These are phyloP conservation scores for Hozukius guyotensis DNA, from an alignment of 2,797 vertebrate genomes.

Conservation along the genomic window DNA sequence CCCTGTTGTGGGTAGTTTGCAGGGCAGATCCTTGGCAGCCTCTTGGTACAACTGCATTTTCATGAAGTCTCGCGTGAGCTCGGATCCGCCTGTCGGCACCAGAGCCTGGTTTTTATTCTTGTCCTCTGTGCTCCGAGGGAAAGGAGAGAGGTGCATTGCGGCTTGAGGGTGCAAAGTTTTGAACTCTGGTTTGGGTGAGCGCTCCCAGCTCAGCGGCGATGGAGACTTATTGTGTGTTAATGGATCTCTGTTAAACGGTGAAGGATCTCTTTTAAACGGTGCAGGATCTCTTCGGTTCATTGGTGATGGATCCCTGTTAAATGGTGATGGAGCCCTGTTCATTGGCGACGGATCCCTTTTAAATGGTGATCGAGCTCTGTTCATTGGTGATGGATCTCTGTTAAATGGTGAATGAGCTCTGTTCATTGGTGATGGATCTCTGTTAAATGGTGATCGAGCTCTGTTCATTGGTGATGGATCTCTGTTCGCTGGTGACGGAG, in stretches of 20 bases:
- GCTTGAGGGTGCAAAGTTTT: neutral
- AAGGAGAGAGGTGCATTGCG: neutral
- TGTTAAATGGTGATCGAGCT: neutral
- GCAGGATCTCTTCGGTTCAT: neutral
- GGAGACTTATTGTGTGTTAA: neutral
- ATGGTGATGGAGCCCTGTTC: neutral
- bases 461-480: neutral
- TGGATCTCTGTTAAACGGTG: neutral
- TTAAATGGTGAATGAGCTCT: neutral
- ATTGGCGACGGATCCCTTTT: neutral
- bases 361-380: neutral
- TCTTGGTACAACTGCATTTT: constrained; percentile 60
- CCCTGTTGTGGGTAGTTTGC: constrained; percentile 68
- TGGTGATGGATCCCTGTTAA: neutral
- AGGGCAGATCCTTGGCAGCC: constrained; percentile 62
- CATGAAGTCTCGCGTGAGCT: constrained; percentile 31
- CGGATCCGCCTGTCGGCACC: neutral
- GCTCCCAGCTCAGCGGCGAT: constrained; percentile 30
- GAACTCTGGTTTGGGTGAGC: constrained; percentile 16
- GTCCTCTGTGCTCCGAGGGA: constrained; percentile 21
- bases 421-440: neutral
- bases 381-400: neutral
- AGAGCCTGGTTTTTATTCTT: constrained; percentile 10
- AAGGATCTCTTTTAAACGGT: neutral
- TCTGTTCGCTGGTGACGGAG: constrained; percentile 44